Evolutionary conservation across 2,888 invertebrate genomes (phyloP), one percentile per base, ranked within the genome.

Genomic region (Fragum sueziense): DNA sequence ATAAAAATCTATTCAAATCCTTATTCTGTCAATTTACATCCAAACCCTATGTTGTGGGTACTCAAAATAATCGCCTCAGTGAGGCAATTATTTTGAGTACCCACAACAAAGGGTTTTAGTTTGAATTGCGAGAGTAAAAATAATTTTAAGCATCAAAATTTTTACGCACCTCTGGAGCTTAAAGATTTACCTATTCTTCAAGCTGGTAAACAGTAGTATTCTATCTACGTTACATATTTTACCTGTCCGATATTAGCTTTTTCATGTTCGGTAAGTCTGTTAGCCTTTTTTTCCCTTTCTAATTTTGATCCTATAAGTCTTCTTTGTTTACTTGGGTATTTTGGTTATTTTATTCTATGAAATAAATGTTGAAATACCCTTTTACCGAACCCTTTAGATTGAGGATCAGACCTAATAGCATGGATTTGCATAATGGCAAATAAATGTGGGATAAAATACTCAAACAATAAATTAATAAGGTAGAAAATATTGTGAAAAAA

Each of bases 191-290:
- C 47, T 47, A 47, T 47, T 47, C n/a, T 47, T 20, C 47, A 47
- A n/a, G 17, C 7, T 47, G 47, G 47, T 47, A 47, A 47, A 47
- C 47, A 47, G 47, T 47, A 47, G 57, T 57, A n/a, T 27, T 25
- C 57, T 57, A 57, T 57, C 57, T 57, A 57, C 25, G 27, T 57
- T 57, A 57, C 27, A 57, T 57, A 57, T 22, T 57, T 57, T 57
- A 57, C 57, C 57, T 57, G 57, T 25, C 57, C 57, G n/a, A 22
- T 57, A 57, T 57, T 57, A 57, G 57, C 25, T 57, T 57, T 52
- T 57, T 57, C 25, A 14, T 47, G 47, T 47, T n/a, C 7, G 47
- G 47, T 47, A 47, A 47, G 47, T 47, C 17, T 47, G 47, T 47
- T 47, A 20, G 47, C 47, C 47, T 47, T 14, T 47, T 47, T 47